A percentile compares a stretch with the other conserved stretches of the same genome.
Conservation (phyloP, 2,113 vertebrate species). For the Jacana jacana region DNA sequence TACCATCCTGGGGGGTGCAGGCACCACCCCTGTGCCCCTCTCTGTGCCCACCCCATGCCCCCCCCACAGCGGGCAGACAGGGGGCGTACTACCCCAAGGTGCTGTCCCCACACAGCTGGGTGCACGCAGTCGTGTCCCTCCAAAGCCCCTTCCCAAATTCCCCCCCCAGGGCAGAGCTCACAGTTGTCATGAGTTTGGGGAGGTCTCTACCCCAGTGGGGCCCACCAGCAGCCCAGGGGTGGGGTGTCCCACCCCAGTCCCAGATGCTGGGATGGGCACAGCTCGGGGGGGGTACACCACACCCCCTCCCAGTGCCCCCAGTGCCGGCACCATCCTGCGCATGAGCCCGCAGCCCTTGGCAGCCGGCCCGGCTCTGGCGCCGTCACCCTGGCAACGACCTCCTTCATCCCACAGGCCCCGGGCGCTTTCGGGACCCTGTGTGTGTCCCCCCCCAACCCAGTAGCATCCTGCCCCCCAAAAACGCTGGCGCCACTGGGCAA, state of each 20-base stretch:
- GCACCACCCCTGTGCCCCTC: not conserved
- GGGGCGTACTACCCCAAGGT: not conserved
- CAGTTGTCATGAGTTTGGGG: not conserved
- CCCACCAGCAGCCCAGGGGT: not conserved
- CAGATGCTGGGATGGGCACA: fast-evolving
- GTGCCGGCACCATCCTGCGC: not conserved
- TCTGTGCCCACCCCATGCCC: not conserved
- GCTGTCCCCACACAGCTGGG: fast-evolving
- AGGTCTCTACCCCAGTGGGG: not conserved
- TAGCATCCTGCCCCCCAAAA: no score
- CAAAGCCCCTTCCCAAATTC: not conserved
- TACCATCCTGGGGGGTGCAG: not conserved
- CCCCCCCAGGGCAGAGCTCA: not conserved
- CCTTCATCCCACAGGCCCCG: conserved; percentile 56
- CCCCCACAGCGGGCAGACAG: fast-evolving
- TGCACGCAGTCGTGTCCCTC: not conserved
- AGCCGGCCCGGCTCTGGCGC: not conserved
- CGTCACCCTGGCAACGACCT: conserved; percentile 71
- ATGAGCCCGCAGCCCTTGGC: conserved; percentile 14
- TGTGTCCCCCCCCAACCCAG: no score
- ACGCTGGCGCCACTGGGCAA: no score
- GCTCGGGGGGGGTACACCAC: not conserved
- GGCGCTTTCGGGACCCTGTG: not conserved
- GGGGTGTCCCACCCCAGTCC: not conserved
- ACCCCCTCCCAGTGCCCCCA: no score